phyloP scores from a whole-genome alignment of 2,888 invertebrate genomes.

The Chelonus formosanus region DNA sequence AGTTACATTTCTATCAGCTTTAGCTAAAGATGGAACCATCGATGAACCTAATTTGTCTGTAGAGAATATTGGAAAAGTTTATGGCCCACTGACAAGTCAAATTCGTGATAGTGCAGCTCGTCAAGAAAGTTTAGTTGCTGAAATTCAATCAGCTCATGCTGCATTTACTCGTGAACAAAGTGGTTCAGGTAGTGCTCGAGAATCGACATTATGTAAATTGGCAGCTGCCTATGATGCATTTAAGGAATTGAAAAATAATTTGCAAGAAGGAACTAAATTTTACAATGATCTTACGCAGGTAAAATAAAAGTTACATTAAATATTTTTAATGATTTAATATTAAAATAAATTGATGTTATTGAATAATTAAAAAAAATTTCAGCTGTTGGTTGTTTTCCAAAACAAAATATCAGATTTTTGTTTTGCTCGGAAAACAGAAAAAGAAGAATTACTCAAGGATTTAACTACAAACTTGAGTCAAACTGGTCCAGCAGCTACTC shows the following conservation, averaged over 20 bases:
- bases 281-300: constrained; percentile 91
- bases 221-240: constrained; percentile 93
- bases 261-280: constrained; percentile 96
- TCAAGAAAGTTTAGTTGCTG: constrained; percentile 75
- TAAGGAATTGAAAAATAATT: constrained; percentile 88
- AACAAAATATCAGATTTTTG: constrained; percentile 98
- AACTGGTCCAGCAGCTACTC: constrained; percentile 67
- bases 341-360: constrained; percentile 14
- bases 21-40: constrained; percentile 80
- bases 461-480: constrained; percentile 84
- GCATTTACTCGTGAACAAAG: constrained; percentile 67
- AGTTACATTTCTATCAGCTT: constrained; percentile 77
- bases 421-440: constrained; percentile 98
- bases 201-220: constrained; percentile 82
- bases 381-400: constrained; percentile 93
- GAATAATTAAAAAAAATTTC: constrained; percentile 47
- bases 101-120: constrained; percentile 78
- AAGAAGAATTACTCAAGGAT: constrained; percentile 96
- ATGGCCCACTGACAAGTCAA: constrained; percentile 81
- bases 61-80: constrained; percentile 76
- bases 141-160: constrained; percentile 73
- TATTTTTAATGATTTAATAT: constrained; percentile 12
- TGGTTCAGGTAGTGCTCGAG: constrained; percentile 71
- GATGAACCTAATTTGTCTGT: constrained; percentile 79
- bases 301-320: constrained; percentile 26